These are phyloP conservation scores for Drosophila rubida DNA, from an alignment of 2,888 invertebrate genomes.

Conservation along the genomic window DNA sequence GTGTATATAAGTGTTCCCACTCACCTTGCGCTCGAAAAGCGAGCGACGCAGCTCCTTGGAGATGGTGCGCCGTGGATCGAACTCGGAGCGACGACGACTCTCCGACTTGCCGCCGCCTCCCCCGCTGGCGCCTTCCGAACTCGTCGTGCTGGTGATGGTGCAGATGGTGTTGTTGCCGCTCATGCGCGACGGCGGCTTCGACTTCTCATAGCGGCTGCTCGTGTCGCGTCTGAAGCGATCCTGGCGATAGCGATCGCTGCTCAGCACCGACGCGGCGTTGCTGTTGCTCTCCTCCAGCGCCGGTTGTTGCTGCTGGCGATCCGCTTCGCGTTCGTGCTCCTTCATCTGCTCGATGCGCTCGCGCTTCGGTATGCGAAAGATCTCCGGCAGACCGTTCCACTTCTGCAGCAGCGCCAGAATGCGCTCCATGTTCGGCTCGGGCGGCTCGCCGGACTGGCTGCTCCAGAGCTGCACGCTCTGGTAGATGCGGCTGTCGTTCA, in stretches of 20 bases:
- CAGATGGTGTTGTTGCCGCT: conserved; percentile 72
- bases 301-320: conserved; percentile 85
- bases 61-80: conserved; percentile 59
- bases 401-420: conserved; percentile 50
- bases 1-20: neutral
- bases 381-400: conserved; percentile 85
- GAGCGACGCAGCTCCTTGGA: conserved; percentile 83
- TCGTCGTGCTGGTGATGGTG: conserved; percentile 58
- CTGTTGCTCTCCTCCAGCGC: conserved; percentile 45
- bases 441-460: conserved; percentile 1
- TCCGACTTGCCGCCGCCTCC: conserved; percentile 31
- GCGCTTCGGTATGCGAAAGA: conserved; percentile 92
- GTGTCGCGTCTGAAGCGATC: conserved; percentile 67
- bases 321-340: conserved; percentile 96
- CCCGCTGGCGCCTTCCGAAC: conserved; percentile 18
- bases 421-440: conserved; percentile 21
- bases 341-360: conserved; percentile 97
- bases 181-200: conserved; percentile 56
- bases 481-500: conserved; percentile 96
- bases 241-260: conserved; percentile 63
- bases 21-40: conserved; percentile 83
- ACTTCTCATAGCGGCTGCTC: conserved; percentile 54
- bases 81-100: conserved; percentile 32
- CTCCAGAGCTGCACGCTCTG: conserved; percentile 93
- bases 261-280: conserved; percentile 32